A percentile compares a stretch with the other conserved stretches of the same genome.
Conservation (phyloP, 2,113 vertebrate species). For the Hippocampus mohnikei region DNA sequence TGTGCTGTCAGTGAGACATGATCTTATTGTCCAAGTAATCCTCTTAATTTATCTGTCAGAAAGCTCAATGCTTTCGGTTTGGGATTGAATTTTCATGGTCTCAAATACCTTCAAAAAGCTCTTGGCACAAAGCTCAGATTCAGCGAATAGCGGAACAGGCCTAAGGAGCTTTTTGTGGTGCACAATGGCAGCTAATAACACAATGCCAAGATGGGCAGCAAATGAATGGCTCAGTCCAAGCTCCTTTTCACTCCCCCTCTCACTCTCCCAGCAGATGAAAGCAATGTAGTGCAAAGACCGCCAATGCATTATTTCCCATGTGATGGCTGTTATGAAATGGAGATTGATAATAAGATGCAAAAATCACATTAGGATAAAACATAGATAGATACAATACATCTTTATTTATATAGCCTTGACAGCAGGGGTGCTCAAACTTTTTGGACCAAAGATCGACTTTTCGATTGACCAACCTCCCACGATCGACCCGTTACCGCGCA, state of each 20-base stretch:
- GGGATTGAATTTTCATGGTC: slow-evolving; percentile 69
- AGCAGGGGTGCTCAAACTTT: no score
- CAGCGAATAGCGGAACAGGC: slow-evolving; percentile 57
- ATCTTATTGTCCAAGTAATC: slow-evolving; percentile 64
- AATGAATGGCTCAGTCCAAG: slow-evolving; percentile 62
- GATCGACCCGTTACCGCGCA: no score
- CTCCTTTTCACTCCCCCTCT: slow-evolving; percentile 54
- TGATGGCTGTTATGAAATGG: slow-evolving; percentile 70
- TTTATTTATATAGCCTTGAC: no score
- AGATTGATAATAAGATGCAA: slow-evolving; percentile 70
- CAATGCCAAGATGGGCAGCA: slow-evolving; percentile 65
- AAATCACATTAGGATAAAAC: slow-evolving; percentile 63
- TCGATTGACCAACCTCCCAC: no score
- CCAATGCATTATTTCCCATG: slow-evolving; percentile 74
- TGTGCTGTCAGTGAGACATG: slow-evolving; percentile 60
- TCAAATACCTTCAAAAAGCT: slow-evolving; percentile 63
- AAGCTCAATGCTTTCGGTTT: slow-evolving; percentile 64
- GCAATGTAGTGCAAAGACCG: slow-evolving; percentile 43
- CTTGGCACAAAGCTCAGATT: slow-evolving; percentile 61
- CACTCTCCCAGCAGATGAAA: slow-evolving; percentile 63
- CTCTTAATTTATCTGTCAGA: slow-evolving; percentile 66
- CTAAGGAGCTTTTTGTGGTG: slow-evolving; percentile 60
- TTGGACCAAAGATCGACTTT: no score
- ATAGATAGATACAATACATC: no score
- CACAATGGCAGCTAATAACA: slow-evolving; percentile 71